Base-by-base conservation (phyloP, 1,140 invertebrate species). In the Ganaspis sp. region DNA sequence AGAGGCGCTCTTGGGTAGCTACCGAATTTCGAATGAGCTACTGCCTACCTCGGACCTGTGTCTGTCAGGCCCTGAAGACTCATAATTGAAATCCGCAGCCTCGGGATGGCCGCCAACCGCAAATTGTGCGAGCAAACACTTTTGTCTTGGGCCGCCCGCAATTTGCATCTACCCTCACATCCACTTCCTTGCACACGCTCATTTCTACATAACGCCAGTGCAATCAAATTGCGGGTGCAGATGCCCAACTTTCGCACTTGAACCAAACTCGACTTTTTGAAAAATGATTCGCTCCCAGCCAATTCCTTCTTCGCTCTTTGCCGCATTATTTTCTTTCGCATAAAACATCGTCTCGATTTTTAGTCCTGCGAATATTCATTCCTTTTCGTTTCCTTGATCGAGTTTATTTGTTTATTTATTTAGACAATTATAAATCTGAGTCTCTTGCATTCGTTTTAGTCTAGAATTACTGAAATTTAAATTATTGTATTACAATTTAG, bases 21-120 rank as follows among this genome's bases (percentile, higher is more conserved):
- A 91, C 90, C 90, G 90, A 90, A 91, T 91, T 91, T 90, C 86
- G 87, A 90, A 91, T 90, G 89, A 90, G 89, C 89, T 90, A 88
- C 88, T 83, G 83, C 74, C 76, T 82, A 79, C 74, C 77, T 81
- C 76, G 79, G 72, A 78, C 76, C 79, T 75, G 75, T 76, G 80
- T 80, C 84, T 83, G 84, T 85, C 87, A 83, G 84, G 80, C 80
- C 81, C 82, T 83, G 83, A 87, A 86, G 85, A 87, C 84, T 88
- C 86, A 83, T 90, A 90, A 91, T 91, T 91, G 89, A 91, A 91
- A 91, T 90, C 83, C 81, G 84, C 85, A 84, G 85, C 87, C 85
- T 81, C 82, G 76, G 84, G 87, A 87, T 83, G 76, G 78, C 78
- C 84, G 38, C 83, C 78, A 82, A 90, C 89, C 89, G 86, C 90